Conservation (phyloP, 2,113 vertebrate species). For the Marmota flaviventris region DNA sequence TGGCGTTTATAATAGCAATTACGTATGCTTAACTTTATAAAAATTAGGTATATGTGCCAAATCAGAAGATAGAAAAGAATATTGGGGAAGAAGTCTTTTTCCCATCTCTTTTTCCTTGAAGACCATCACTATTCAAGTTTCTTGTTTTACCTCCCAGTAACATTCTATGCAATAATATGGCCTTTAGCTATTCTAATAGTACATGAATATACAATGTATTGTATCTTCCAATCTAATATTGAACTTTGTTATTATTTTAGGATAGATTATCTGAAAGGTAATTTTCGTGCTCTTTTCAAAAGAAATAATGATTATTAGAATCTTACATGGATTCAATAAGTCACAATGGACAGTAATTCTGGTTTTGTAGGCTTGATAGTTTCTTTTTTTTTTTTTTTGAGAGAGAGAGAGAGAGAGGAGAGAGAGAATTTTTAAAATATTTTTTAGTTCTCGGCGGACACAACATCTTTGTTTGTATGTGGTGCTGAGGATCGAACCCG, state of each 20-base stretch:
- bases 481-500: no score
- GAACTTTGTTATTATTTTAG: conserved; percentile 52
- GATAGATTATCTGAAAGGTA: conserved; percentile 47
- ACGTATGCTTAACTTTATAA: neutral
- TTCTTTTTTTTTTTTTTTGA: no score
- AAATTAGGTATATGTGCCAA: neutral
- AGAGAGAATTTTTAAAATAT: no score
- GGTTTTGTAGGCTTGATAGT: neutral
- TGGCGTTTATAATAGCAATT: neutral
- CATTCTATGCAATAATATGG: conserved; percentile 30
- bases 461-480: no score
- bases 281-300: neutral
- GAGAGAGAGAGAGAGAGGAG: no score
- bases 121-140: neutral
- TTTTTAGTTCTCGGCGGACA: no score
- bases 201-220: conserved; percentile 29
- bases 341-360: neutral
- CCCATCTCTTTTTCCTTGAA: neutral
- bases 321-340: neutral
- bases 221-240: conserved; percentile 48
- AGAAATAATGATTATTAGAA: neutral
- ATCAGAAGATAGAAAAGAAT: neutral
- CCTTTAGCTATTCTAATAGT: conserved; percentile 53
- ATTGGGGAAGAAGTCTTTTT: conserved; percentile 15
- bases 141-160: conserved; percentile 48